Percentiles rank a stretch among this genome's conserved stretches.
phyloP scores from a whole-genome alignment of 2,113 vertebrate genomes.

The Gobio gobio region DNA sequence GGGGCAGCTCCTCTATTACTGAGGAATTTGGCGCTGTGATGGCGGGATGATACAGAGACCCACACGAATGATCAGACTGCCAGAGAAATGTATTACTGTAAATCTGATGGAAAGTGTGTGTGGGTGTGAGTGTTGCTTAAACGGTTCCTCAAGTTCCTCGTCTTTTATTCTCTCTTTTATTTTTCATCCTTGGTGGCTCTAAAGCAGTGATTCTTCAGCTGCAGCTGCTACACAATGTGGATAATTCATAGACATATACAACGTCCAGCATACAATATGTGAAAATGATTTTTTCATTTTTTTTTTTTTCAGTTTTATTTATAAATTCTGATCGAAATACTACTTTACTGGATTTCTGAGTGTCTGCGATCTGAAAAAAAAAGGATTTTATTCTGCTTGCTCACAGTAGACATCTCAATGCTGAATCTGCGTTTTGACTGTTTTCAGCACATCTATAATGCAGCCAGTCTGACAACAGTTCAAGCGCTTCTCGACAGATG shows the following conservation, averaged over 20 bases:
- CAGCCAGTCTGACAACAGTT: not conserved
- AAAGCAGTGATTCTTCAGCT: not conserved
- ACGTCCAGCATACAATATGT: not conserved
- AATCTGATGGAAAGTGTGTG: not conserved
- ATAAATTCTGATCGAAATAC: not conserved
- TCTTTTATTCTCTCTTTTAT: not conserved
- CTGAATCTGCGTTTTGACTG: not conserved
- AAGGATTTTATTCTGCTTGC: not conserved
- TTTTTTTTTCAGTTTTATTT: not conserved
- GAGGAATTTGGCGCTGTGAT: slow-evolving; percentile 28
- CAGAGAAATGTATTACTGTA: not conserved
- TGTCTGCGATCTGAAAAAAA: not conserved
- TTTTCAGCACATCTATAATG: not conserved
- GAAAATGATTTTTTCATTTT: not conserved
- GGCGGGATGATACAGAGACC: not conserved
- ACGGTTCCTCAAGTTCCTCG: not conserved
- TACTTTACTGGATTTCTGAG: not conserved
- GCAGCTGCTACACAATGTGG: not conserved
- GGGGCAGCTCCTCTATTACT: slow-evolving; percentile 8
- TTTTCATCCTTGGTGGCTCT: not conserved
- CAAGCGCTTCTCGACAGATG: not conserved
- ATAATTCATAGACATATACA: not conserved
- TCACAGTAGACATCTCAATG: not conserved
- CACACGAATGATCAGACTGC: not conserved
- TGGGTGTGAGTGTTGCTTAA: not conserved